These are phyloP conservation scores for Himantopus leucocephalus DNA, from an alignment of 2,113 vertebrate species.

Conservation along the genomic window DNA sequence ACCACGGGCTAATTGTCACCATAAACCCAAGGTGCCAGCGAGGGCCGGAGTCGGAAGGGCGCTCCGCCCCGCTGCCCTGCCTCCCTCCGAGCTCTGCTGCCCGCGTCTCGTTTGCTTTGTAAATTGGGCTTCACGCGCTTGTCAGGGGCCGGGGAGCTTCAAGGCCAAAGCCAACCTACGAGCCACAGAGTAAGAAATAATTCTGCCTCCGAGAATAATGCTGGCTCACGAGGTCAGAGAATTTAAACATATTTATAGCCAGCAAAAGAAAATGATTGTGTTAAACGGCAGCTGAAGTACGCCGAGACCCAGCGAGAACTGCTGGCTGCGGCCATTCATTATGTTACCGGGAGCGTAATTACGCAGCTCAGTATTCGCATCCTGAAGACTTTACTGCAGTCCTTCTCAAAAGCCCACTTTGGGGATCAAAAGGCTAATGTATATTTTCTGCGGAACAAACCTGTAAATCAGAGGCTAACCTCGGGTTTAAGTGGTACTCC, in stretches of 20 bases:
- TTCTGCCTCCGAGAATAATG: slow-evolving; percentile 17
- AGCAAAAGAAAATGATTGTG: slow-evolving; percentile 16
- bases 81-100: background rate
- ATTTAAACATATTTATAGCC: slow-evolving; percentile 38
- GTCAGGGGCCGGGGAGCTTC: background rate
- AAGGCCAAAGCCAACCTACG: background rate
- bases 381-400: background rate
- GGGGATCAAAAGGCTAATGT: background rate
- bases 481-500: background rate
- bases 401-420: background rate
- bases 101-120: background rate
- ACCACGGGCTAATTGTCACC: background rate
- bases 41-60: background rate
- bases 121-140: background rate
- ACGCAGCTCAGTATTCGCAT: background rate
- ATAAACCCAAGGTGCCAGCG: accelerated
- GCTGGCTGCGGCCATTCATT: background rate
- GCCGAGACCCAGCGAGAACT: background rate
- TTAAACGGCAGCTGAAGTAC: slow-evolving; percentile 19
- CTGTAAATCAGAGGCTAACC: background rate
- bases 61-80: accelerated
- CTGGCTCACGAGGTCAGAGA: slow-evolving; percentile 10
- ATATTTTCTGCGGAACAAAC: background rate
- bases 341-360: background rate
- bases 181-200: background rate